Conservation (phyloP, 2,888 invertebrate species). For the Scelioninae gen. 1 region DNA sequence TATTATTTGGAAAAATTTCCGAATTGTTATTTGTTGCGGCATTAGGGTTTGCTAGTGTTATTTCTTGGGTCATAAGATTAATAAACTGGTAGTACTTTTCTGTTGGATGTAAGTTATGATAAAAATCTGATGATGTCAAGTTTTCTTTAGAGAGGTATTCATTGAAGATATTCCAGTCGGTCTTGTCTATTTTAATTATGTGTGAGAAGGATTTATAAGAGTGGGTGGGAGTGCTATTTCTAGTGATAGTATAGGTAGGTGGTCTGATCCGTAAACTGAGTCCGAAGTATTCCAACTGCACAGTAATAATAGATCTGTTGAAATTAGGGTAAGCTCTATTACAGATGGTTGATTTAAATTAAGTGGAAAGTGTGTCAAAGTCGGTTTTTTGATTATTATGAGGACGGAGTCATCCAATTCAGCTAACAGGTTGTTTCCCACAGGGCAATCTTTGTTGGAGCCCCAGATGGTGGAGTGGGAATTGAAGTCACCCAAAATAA, state of each 20-base stretch:
- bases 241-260: not conserved
- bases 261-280: slow-evolving; percentile 5
- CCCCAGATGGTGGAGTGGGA: too few relatives aligned
- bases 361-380: not conserved
- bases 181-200: slow-evolving; percentile 5
- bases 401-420: not conserved
- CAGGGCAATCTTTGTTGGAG: too few relatives aligned
- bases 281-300: not conserved
- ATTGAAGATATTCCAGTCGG: slow-evolving; percentile 11
- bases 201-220: slow-evolving; percentile 15
- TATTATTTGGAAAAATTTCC: not conserved
- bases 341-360: slow-evolving; percentile 8
- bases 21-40: too few relatives aligned
- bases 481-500: too few relatives aligned
- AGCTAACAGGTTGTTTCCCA: slow-evolving; percentile 7
- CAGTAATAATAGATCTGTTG: not conserved
- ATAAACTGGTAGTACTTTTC: slow-evolving; percentile 14
- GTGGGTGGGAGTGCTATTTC: not conserved
- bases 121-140: slow-evolving; percentile 7
- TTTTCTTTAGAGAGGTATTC: not conserved
- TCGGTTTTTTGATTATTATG: not conserved
- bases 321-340: slow-evolving; percentile 6
- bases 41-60: not conserved
- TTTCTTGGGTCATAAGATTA: slow-evolving; percentile 10
- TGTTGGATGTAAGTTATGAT: not conserved